Evolutionary conservation across 2,797 vertebrate genomes (phyloP), one percentile per base, ranked within the genome.

Genomic region (Heteromormyrus szaboi): DNA sequence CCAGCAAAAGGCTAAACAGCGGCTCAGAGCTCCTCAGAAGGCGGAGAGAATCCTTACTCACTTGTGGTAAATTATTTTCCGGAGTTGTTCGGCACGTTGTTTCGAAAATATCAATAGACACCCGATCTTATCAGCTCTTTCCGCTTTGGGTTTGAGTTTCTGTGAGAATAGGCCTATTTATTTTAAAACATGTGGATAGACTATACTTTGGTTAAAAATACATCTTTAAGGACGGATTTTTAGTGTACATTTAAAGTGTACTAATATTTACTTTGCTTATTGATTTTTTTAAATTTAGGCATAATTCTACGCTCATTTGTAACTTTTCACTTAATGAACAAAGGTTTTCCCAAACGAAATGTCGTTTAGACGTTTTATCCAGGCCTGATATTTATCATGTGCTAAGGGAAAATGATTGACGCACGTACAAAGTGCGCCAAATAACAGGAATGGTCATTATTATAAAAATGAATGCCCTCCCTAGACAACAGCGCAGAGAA

Each of bases 1-100:
- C 90, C 92, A 90, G 92, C 93, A 93, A 79, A 90, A 90, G 89
- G 91, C 92, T 90, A 87, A 88, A 91, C 91, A 86, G 90, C 93
- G 88, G 91, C 59, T 91, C 91, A 89, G 92, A 89, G 91, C 93
- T 50, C 85, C 88, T 89, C 90, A 7, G 6, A 91, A 91, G 91
- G 91, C 6, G 89, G 87, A 93, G 91, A 90, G 89, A 90, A 90
- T 46, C 89, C 90, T 89, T 81, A 89, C 90, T 90, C 68, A 62
- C 86, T 85, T 14, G 17, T 41, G 81, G 51, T 53, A 65, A 19
- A 53, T 65, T 17, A 12, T 88, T 86, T 53, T 65, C 9, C 79
- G 81, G 86, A 76, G 68, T 33, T 33, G 33, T 14, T 33, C 65
- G 4, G 29, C 11, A 33, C 65, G 65, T 72, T 14, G 29, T 37